Conservation (phyloP, 1,140 invertebrate species). For the Manduca sexta region DNA sequence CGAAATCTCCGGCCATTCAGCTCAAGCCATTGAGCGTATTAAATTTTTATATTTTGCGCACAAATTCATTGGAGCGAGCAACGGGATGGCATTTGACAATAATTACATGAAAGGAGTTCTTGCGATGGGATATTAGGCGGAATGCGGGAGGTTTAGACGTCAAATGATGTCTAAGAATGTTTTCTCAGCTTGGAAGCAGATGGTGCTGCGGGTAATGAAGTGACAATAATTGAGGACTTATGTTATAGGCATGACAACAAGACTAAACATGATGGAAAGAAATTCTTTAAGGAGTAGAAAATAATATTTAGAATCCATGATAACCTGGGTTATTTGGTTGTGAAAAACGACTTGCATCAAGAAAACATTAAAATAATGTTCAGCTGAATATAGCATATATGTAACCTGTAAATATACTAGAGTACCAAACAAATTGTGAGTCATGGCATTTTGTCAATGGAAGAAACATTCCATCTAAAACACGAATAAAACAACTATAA, state of each 20-base stretch:
- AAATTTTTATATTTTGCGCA: conserved; percentile 58
- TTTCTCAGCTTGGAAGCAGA: conserved; percentile 64
- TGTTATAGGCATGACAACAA: no score
- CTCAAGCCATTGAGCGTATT: conserved; percentile 41
- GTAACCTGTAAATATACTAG: not conserved
- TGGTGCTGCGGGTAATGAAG: conserved; percentile 37
- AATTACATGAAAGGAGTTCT: conserved; percentile 52
- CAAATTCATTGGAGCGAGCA: conserved; percentile 44
- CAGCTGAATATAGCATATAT: not conserved
- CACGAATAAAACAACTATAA: no score
- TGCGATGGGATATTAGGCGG: conserved; percentile 55
- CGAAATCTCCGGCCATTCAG: conserved; percentile 36
- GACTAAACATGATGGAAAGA: no score
- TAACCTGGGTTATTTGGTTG: no score
- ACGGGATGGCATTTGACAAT: conserved; percentile 56
- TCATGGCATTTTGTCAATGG: not conserved
- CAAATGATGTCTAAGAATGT: conserved; percentile 52
- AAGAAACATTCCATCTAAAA: no score
- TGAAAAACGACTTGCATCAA: no score
- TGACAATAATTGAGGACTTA: conserved; percentile 3
- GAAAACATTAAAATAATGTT: no score
- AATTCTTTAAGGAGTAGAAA: no score
- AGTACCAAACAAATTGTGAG: not conserved
- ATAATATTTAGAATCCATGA: no score
- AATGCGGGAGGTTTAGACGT: conserved; percentile 44